phyloP scores from a whole-genome alignment of 2,797 vertebrate species.

The Macrochelys suwanniensis region DNA sequence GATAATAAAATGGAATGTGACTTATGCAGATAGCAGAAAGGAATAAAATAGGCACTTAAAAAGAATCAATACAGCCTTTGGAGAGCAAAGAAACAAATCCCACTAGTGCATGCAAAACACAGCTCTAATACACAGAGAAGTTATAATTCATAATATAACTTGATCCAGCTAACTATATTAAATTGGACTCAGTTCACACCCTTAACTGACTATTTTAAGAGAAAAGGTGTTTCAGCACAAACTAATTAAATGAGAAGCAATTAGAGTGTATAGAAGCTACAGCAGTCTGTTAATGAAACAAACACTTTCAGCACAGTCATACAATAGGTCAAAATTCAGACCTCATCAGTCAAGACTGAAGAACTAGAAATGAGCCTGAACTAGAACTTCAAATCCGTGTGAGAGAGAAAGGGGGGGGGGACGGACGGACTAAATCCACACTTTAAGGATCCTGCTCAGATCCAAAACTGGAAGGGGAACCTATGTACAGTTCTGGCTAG shows the following conservation, averaged over 20 bases:
- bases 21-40: not conserved
- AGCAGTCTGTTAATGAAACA: not conserved
- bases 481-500: not conserved
- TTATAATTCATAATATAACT: not conserved
- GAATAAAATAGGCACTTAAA: not conserved
- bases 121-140: not conserved
- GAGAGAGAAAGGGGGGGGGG: accelerated
- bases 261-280: not conserved
- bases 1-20: constrained; percentile 17
- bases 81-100: not conserved
- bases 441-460: not conserved
- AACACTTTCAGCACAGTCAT: not conserved
- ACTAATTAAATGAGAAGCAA: not conserved
- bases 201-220: not conserved
- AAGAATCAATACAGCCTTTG: not conserved
- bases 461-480: not conserved
- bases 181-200: not conserved
- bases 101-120: accelerated
- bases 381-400: not conserved
- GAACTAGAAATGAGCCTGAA: not conserved
- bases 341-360: not conserved
- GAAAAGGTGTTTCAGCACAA: not conserved
- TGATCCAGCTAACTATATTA: not conserved
- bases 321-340: not conserved
- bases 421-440: not conserved